Base-by-base conservation (phyloP, 2,797 vertebrate species). In the Helicolenus hilgendorfi region DNA sequence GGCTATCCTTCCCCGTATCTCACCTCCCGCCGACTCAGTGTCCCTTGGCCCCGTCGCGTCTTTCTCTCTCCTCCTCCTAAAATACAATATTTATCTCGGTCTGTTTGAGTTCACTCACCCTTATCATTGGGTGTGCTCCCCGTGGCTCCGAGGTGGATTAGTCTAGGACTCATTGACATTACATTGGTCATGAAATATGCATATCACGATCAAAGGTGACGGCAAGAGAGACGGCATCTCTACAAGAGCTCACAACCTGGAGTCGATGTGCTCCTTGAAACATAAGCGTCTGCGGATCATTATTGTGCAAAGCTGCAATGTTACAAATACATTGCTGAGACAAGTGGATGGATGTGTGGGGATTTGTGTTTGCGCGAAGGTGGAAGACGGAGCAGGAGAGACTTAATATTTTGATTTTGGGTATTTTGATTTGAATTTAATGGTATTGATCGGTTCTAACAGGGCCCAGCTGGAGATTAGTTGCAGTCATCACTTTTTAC, bases 131-230 rank as follows among this genome's bases (percentile, higher is more conserved):
- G 92, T 95, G 90, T 84, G 91, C 91, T 94, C 92, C 87, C 94
- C 81, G 41, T 79, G 89, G 91, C 91, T 87, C 92, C 4, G 87
- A 94, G 95, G 94, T 95, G 93, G 94, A 97, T 96, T 95, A 91
- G 91, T 95, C 86, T 89, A 88, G 94, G 92, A 96, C 94, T 97
- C 96, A 96, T 95, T 96, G 96, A 95, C 96, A 97, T 97, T 96
- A 96, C 94, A 94, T 91, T 85, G 91, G 86, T 94, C 95, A 97
- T 98, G 96, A 97, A 97, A 97, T 96, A 97, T 97, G 95, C 92
- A 97, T 95, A 94, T 91, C 87, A 91, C 92, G 93, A 96, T 97
- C 94, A 96, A 96, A 97, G 95, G 93, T 94, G 92, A 93, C 71
- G 86, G 86, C 81, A 74, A 91, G 85, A 91, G 92, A 95, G 93